Percentiles rank a stretch among this genome's conserved stretches.
These are phyloP conservation scores for Sandelia bainsii DNA, from an alignment of 2,797 vertebrate genomes.

Conservation along the genomic window DNA sequence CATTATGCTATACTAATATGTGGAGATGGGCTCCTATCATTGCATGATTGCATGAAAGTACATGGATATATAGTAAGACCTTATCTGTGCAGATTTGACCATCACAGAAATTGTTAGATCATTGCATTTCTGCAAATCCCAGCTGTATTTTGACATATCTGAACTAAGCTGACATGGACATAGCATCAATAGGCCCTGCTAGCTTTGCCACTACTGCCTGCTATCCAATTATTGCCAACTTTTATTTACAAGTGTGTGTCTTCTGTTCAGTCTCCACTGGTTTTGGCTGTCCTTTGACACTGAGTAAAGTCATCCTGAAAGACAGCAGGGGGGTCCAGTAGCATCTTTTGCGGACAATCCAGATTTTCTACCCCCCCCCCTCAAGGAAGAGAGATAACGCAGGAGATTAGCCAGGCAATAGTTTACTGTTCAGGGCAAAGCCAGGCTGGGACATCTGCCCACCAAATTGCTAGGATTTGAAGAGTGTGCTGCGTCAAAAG, in stretches of 20 bases:
- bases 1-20: neutral
- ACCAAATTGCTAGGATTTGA: constrained; percentile 53
- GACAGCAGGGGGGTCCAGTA: constrained; percentile 25
- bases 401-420: constrained; percentile 59
- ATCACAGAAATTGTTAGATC: neutral
- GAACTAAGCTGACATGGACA: neutral
- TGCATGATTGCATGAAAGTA: neutral
- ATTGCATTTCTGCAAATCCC: neutral
- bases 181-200: neutral
- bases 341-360: constrained; percentile 60
- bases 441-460: constrained; percentile 49
- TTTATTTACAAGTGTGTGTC: neutral
- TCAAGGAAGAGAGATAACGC: constrained; percentile 32
- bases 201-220: neutral
- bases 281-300: constrained; percentile 5
- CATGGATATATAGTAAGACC: neutral
- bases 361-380: constrained; percentile 55
- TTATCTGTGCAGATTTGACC: neutral
- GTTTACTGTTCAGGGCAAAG: constrained; percentile 28
- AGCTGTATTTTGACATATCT: neutral
- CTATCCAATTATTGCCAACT: neutral
- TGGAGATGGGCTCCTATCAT: neutral
- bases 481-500: constrained; percentile 44
- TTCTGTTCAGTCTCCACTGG: constrained; percentile 1
- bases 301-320: constrained; percentile 8